These are phyloP conservation scores for Phrynocephalus vlangalii DNA, from an alignment of 2,797 vertebrate species.

Conservation along the genomic window DNA sequence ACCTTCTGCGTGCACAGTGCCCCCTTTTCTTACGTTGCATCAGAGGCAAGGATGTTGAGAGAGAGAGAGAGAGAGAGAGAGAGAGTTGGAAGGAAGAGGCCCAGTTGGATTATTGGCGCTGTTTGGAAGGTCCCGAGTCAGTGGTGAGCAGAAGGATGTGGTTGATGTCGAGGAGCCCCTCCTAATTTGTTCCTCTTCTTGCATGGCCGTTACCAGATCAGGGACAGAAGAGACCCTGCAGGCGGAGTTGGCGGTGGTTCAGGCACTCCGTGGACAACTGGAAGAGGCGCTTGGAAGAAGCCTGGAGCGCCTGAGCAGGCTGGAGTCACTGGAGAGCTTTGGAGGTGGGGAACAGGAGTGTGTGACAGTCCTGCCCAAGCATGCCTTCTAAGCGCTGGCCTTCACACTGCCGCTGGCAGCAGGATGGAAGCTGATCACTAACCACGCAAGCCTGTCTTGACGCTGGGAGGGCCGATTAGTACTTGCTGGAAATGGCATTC, in stretches of 20 bases:
- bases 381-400: conserved; percentile 84
- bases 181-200: conserved; percentile 71
- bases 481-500: conserved; percentile 74
- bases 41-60: too few relatives aligned
- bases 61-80: background rate
- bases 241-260: conserved; percentile 89
- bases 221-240: conserved; percentile 85
- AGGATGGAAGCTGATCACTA: conserved; percentile 78
- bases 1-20: background rate
- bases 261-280: conserved; percentile 87
- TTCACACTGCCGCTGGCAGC: conserved; percentile 71
- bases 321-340: conserved; percentile 86
- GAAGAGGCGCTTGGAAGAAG: conserved; percentile 91
- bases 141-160: background rate
- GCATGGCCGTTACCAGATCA: conserved; percentile 70
- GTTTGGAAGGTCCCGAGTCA: background rate
- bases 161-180: fast-evolving
- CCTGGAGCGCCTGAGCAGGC: conserved; percentile 81
- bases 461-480: conserved; percentile 61
- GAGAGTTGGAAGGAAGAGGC: background rate
- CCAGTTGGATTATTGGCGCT: background rate
- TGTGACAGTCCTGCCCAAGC: conserved; percentile 85
- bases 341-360: conserved; percentile 94
- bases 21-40: background rate
- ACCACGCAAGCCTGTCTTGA: conserved; percentile 71